These are phyloP conservation scores for Plecturocebus donacophilus DNA, from an alignment of 2,113 vertebrate genomes.

Conservation along the genomic window DNA sequence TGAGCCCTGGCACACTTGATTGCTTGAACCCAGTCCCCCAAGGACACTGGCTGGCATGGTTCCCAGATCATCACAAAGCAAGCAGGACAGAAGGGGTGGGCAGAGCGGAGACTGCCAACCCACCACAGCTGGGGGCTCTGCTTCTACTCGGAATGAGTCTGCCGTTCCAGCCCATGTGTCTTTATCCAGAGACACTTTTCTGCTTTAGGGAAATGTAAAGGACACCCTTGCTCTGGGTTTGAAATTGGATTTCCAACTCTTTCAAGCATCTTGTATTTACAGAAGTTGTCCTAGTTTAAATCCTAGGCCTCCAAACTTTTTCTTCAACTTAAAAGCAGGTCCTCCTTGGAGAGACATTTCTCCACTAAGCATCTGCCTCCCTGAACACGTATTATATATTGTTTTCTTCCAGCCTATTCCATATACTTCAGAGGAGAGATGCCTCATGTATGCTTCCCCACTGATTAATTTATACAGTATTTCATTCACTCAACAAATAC, in stretches of 20 bases:
- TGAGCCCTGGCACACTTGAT: not conserved
- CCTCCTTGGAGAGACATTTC: not conserved
- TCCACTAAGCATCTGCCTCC: not conserved
- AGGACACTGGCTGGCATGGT: not conserved
- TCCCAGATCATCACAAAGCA: not conserved
- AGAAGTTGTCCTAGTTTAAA: not conserved
- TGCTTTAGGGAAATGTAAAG: not conserved
- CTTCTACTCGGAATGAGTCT: not conserved
- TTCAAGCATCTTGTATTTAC: not conserved
- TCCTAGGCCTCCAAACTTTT: not conserved
- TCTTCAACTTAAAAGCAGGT: not conserved
- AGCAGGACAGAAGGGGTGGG: not conserved
- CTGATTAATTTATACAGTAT: not conserved
- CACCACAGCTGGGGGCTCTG: not conserved
- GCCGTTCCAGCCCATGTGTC: not conserved
- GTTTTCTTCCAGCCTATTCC: not conserved
- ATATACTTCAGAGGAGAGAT: not conserved
- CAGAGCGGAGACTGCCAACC: not conserved
- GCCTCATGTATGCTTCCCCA: rapidly evolving
- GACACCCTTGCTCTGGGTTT: not conserved
- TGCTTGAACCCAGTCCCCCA: not conserved
- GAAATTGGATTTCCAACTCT: not conserved
- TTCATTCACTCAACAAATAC: not conserved
- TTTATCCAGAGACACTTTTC: not conserved
- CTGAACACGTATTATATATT: not conserved